Base-by-base conservation (phyloP, 2,113 vertebrate species). In the Ochotona princeps region DNA sequence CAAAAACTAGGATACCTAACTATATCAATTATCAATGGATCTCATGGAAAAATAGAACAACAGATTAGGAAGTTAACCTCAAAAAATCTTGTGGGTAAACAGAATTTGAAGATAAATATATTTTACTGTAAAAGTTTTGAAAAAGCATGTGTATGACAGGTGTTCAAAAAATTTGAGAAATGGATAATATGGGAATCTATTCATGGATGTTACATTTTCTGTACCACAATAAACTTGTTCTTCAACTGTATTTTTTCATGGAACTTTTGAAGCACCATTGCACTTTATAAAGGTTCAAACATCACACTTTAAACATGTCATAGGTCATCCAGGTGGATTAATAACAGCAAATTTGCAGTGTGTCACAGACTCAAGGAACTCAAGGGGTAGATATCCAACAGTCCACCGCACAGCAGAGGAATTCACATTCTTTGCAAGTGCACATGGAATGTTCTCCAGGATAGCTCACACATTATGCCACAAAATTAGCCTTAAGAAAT, bases 401-500 rank as follows among this genome's bases (percentile, higher is more conserved):
- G 23, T 74, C 35, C 60, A 80, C 17, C 17, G 44, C 49, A 73
- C 6, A 74, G 9, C 35, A 75, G 14, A 12, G 91, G 30, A 75
- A 75, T 60, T 49, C 30, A 38, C 23, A 51, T 35, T 74, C 30
- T 54, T 74, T 60, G 87, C 49, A 69, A 94, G 49, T 21, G 83
- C 38, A 81, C 8, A 76, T 10, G n/a, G 32, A 87, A 76, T 30
- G 13, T 69, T 82, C n/a, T 82, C 76, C 51, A 69, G 70, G 44
- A 76, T 25, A 76, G 38, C 75, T 61, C 78, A 76, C 49, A 54
- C 51, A 30, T 75, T 88, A 87, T 60, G 85, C 26, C 51, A 91
- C 51, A 69, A 94, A 94, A 54, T 21, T 54, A 63, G 20, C 70
- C 76, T 87, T 74, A 91, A 81, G 28, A 86, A 91, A 83, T 87